Evolutionary conservation across 1,140 invertebrate species (phyloP).

Genomic region (Heterodera carotae): DNA sequence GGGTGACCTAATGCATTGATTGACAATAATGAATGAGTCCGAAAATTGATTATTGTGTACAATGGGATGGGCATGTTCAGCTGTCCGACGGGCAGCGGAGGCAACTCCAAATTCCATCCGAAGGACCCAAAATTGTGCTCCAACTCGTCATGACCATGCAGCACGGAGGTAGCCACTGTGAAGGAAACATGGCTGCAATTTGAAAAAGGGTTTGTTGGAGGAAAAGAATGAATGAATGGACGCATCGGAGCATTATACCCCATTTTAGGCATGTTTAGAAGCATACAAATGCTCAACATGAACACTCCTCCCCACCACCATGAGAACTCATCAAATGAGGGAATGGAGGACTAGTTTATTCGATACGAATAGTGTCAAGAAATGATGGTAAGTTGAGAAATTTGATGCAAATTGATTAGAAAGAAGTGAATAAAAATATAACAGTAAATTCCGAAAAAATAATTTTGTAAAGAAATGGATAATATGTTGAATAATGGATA

Average conservation of each 20-base stretch:
- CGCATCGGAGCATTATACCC: no score
- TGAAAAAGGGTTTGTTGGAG: background rate
- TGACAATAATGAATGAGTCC: background rate
- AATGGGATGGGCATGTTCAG: slow-evolving; percentile 1
- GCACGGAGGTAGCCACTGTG: slow-evolving; percentile 59
- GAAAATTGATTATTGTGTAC: background rate
- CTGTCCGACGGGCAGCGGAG: background rate
- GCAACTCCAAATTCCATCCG: slow-evolving; percentile 3
- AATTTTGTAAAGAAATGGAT: background rate
- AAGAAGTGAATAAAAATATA: slow-evolving; percentile 9
- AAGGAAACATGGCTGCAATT: slow-evolving; percentile 62
- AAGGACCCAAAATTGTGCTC: background rate
- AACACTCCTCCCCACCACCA: no score
- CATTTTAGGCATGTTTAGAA: no score
- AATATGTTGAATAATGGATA: slow-evolving; percentile 8
- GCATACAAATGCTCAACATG: no score
- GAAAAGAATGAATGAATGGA: background rate
- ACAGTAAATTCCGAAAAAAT: background rate
- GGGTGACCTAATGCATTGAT: background rate
- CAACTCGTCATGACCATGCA: slow-evolving; percentile 69
- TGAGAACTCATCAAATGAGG: background rate
- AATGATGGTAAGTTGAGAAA: background rate
- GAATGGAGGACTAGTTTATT: slow-evolving; percentile 4
- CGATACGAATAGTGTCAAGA: slow-evolving; percentile 19
- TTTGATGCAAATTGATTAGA: background rate